Evolutionary conservation across 2,797 vertebrate species (phyloP).

Genomic region (Tauraco hartlaubi): DNA sequence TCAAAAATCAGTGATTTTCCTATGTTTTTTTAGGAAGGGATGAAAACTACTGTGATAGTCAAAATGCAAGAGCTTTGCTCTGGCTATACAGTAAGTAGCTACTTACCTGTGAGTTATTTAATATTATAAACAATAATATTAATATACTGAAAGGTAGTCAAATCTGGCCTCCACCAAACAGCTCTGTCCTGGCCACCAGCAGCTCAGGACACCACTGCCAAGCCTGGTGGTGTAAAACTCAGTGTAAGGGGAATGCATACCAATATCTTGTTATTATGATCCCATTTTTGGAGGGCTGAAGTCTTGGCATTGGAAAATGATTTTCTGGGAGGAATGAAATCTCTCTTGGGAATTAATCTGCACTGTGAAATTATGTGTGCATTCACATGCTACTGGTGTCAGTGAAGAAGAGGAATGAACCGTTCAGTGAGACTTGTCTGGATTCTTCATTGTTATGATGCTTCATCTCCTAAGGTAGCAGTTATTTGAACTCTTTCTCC

Average conservation of each 20-base stretch:
- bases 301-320: neutral
- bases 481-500: neutral
- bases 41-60: neutral
- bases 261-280: neutral
- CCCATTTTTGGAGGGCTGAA: neutral
- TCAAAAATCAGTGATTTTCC: neutral
- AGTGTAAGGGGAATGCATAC: neutral
- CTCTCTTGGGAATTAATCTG: neutral
- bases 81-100: neutral
- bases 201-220: neutral
- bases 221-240: neutral
- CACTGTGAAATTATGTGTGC: neutral
- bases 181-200: neutral
- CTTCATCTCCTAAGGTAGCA: neutral
- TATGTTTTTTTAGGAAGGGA: neutral
- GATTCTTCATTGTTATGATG: neutral
- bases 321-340: constrained; percentile 1
- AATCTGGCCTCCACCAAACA: neutral
- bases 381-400: neutral
- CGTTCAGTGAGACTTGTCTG: neutral
- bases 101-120: neutral
- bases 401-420: neutral
- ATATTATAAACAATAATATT: neutral
- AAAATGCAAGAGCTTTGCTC: constrained; percentile 17
- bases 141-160: neutral